Base-by-base conservation (phyloP, 2,113 vertebrate genomes). In the Melanocharis versteri region DNA sequence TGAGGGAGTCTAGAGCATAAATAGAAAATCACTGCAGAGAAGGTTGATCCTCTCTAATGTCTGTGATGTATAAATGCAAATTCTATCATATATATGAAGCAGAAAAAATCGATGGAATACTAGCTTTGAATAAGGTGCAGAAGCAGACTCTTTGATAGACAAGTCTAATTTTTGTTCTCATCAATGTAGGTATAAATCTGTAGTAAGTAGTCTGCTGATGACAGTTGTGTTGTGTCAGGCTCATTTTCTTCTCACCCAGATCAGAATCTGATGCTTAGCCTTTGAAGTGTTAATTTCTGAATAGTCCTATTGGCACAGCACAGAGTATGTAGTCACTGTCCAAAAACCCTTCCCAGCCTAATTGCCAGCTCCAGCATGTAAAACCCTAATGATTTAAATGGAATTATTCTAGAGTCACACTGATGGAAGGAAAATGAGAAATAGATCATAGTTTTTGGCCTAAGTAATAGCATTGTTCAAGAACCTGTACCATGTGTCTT, bases 211-310 rank as follows among this genome's bases (percentile, higher is more conserved):
- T 86, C 60, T 93, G 51, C 48, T 92, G 68, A 56, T 88, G 73
- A 83, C 60, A 57, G 4, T 30, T 51, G 40, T 40, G 62, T 68
- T 82, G 19, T 62, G 72, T 62, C 44, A 81, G 66, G 58, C 50
- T 56, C n/a, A 22, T 58, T 95, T 79, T 77, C 51, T 88, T 92
- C 90, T 80, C 62, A 73, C 24, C 10, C 35, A 69, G 57, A 44
- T 44, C 65, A 84, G 77, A 87, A 79, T 64, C 40, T 72, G 61
- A 54, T 7, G 35, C 78, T 81, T 65, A 64, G 80, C 51, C 62
- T 89, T 92, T 92, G 78, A 96, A 96, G 87, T 83, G 80, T 69
- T 94, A 75, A 60, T 87, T 92, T 96, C 92, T 91, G 78, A 80
- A 44, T 83, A 95, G 93, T 71, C 61, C 35, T 83, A 3, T 66